Conservation (phyloP, 2,113 vertebrate genomes). For the Leptocoma aspasia region DNA sequence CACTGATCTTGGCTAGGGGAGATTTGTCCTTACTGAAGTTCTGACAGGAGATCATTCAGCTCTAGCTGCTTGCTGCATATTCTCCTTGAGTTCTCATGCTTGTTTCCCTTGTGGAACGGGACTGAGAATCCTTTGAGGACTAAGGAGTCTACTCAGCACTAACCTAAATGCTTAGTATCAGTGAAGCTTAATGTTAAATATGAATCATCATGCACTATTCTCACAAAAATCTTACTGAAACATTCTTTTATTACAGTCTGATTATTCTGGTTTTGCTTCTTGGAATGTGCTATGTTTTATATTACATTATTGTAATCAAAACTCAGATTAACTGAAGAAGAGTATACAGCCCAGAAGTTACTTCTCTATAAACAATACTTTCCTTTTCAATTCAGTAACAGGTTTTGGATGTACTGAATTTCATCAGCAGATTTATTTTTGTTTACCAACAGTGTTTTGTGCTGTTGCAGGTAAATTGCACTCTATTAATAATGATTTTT, state of each 20-base stretch:
- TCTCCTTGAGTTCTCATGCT: not conserved
- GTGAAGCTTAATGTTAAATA: not conserved
- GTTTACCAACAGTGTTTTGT: not conserved
- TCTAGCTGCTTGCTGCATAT: not conserved
- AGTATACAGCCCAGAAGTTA: not conserved
- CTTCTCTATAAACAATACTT: not conserved
- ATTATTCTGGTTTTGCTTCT: not conserved
- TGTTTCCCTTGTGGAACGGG: not conserved
- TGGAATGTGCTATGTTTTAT: not conserved
- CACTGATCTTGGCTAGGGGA: not conserved
- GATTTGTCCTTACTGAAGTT: not conserved
- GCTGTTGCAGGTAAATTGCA: not conserved
- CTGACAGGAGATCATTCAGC: not conserved
- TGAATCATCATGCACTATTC: not conserved
- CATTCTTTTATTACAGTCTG: not conserved
- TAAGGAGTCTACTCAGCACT: not conserved
- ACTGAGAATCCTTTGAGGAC: not conserved
- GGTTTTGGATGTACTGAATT: not conserved
- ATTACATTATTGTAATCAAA: not conserved
- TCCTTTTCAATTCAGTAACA: not conserved
- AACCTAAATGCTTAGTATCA: not conserved
- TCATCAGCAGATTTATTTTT: not conserved
- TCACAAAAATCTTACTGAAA: not conserved
- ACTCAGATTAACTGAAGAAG: not conserved
- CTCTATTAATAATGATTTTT: not conserved